These are phyloP conservation scores for Pristiophorus japonicus DNA, from an alignment of 2,113 vertebrate genomes.

Conservation along the genomic window DNA sequence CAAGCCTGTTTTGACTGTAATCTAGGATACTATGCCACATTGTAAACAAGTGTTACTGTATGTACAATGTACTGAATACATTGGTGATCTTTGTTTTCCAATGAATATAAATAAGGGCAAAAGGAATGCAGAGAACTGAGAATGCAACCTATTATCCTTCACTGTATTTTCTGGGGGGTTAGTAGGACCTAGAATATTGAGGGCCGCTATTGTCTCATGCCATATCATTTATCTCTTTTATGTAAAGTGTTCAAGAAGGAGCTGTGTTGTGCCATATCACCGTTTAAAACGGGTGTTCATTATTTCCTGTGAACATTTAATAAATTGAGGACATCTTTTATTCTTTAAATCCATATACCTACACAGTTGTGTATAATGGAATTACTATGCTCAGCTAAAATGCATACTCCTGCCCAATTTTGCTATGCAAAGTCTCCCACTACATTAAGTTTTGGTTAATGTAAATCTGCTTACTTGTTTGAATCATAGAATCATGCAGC, in stretches of 20 bases:
- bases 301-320: slow-evolving; percentile 72
- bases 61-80: not conserved
- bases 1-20: slow-evolving; percentile 4
- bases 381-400: not conserved
- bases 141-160: slow-evolving; percentile 6
- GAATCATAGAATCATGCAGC: not conserved
- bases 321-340: slow-evolving; percentile 57
- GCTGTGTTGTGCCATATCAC: slow-evolving; percentile 61
- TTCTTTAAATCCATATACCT: slow-evolving; percentile 26
- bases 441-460: not conserved
- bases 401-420: not conserved
- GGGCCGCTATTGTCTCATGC: slow-evolving; percentile 53
- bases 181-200: slow-evolving; percentile 49
- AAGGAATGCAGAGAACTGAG: slow-evolving; percentile 8
- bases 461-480: not conserved
- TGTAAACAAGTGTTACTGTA: not conserved
- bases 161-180: no score
- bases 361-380: not conserved
- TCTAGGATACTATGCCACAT: not conserved
- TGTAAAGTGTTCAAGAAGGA: slow-evolving; percentile 52
- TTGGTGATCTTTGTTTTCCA: not conserved
- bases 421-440: not conserved
- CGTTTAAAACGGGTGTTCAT: slow-evolving; percentile 60
- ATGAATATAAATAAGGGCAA: not conserved
- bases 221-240: slow-evolving; percentile 60